A percentile compares a stretch with the other conserved stretches of the same genome.
Evolutionary conservation across 23 tunicate genomes (phyloP).

Genomic region (Clavelina lepadiformis): DNA sequence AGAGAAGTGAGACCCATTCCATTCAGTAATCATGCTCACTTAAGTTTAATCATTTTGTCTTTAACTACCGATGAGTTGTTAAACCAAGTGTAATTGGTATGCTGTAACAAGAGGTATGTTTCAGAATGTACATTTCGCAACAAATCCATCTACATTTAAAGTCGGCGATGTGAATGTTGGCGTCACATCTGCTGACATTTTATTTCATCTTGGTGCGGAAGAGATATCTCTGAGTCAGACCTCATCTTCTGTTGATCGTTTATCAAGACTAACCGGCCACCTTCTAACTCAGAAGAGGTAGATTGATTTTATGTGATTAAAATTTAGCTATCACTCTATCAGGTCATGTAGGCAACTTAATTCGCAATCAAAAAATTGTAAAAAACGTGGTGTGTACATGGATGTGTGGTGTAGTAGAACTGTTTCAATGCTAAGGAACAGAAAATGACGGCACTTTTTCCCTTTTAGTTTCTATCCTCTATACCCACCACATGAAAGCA

Average conservation of each 20-base stretch:
- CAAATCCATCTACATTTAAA: constrained; percentile 44
- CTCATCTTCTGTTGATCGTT: constrained; percentile 20
- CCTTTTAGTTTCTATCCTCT: constrained; percentile 59
- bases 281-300: constrained; percentile 52
- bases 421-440: neutral
- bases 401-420: neutral
- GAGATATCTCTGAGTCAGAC: constrained; percentile 38
- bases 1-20: constrained; percentile 17
- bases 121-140: constrained; percentile 26
- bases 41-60: too few relatives aligned
- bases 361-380: neutral
- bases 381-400: too few relatives aligned
- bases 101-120: neutral
- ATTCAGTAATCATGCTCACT: neutral
- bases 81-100: too few relatives aligned
- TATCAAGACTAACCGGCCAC: constrained; percentile 47
- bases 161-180: constrained; percentile 36
- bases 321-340: too few relatives aligned
- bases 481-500: constrained; percentile 60
- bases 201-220: constrained; percentile 77
- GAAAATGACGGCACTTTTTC: neutral
- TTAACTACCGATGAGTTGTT: too few relatives aligned
- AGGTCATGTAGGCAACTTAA: neutral
- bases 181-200: constrained; percentile 56
- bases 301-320: neutral